These are phyloP conservation scores for Cydia pomonella DNA, from an alignment of 1,140 invertebrate genomes.

Conservation along the genomic window DNA sequence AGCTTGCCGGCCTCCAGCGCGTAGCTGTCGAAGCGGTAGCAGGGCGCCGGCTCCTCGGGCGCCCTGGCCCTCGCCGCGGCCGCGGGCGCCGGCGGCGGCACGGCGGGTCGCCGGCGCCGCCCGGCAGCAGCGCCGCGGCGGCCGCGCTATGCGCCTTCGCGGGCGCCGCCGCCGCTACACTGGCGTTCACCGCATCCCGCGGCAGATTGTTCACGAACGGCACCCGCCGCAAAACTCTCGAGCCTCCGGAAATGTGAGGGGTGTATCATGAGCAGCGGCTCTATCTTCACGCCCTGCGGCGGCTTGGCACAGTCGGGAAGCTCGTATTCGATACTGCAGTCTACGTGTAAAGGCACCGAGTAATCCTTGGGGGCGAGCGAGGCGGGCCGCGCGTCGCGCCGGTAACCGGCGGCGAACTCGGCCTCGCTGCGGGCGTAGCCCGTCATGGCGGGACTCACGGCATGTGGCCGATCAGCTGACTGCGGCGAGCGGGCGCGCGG, in stretches of 20 bases:
- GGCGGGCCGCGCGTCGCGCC: constrained; percentile 63
- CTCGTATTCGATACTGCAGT: constrained; percentile 93
- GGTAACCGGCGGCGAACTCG: constrained; percentile 67
- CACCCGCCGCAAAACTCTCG: constrained; percentile 87
- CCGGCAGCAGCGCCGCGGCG: constrained; percentile 45
- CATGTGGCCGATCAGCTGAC: constrained; percentile 75
- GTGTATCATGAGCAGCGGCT: constrained; percentile 91
- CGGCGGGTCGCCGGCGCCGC: constrained; percentile 38
- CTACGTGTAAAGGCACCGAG: constrained; percentile 89
- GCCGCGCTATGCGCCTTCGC: constrained; percentile 41
- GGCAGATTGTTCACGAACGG: constrained; percentile 83
- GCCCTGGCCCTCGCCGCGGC: constrained; percentile 42
- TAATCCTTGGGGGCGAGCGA: constrained; percentile 85
- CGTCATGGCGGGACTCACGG: constrained; percentile 75
- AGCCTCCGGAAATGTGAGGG: constrained; percentile 92
- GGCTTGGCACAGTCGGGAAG: constrained; percentile 90
- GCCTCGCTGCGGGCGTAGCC: constrained; percentile 76
- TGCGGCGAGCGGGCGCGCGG: constrained; percentile 56
- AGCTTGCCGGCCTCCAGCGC: constrained; percentile 53
- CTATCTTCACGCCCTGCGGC: constrained; percentile 86
- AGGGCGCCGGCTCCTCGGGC: constrained; percentile 30
- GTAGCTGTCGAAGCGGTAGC: constrained; percentile 57
- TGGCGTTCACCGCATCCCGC: constrained; percentile 47
- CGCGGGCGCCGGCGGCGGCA: constrained; percentile 42
- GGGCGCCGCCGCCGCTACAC: constrained; percentile 45